These are phyloP conservation scores for Ceyx melanurus DNA, from an alignment of 2,113 vertebrate genomes.

Conservation along the genomic window DNA sequence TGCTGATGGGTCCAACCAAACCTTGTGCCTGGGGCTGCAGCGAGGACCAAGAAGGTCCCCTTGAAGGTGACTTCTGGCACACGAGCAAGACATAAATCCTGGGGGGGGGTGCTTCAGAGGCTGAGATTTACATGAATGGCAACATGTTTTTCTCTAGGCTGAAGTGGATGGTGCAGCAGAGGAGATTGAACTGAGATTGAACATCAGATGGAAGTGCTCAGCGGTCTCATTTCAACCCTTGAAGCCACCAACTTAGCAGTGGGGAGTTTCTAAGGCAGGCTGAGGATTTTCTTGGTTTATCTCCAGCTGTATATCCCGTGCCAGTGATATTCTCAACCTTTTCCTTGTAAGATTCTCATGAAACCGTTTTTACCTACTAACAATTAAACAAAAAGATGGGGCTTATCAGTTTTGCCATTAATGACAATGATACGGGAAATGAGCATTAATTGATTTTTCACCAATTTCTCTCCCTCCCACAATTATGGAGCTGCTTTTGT, in stretches of 20 bases:
- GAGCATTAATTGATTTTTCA: background rate
- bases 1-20: background rate
- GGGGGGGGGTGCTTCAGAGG: background rate
- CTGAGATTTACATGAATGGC: background rate
- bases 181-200: background rate
- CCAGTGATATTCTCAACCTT: background rate
- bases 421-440: background rate
- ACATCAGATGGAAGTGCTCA: background rate
- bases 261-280: background rate
- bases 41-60: background rate
- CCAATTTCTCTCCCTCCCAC: background rate
- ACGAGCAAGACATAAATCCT: fast-evolving
- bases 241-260: background rate
- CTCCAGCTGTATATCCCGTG: background rate
- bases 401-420: background rate
- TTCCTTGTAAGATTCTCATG: background rate
- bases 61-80: no score
- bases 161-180: background rate
- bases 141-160: background rate
- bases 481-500: background rate
- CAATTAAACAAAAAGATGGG: background rate
- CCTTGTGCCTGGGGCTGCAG: fast-evolving
- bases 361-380: background rate
- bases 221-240: fast-evolving
- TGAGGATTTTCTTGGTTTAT: background rate